These are phyloP conservation scores for Drosophila sp. DNA, from an alignment of 1,140 invertebrate species.

Conservation along the genomic window DNA sequence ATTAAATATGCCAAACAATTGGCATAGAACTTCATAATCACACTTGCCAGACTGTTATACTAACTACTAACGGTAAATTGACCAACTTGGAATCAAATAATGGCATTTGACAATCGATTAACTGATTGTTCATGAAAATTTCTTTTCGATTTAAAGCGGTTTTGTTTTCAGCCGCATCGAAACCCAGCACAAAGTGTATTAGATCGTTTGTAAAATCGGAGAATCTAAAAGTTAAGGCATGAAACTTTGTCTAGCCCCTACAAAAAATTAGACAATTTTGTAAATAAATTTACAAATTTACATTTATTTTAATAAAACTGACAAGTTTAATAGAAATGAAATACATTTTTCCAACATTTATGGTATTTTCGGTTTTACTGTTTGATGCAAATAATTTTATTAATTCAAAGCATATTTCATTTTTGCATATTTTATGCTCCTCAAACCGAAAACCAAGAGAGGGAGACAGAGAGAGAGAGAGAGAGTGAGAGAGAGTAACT, in stretches of 20 bases:
- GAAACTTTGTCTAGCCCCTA: neutral
- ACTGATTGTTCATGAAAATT: too few species aligned
- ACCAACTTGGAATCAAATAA: too few species aligned
- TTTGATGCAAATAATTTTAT: slow-evolving; percentile 11
- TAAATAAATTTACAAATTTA: neutral
- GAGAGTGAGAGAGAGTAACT: neutral
- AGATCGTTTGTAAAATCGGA: too few species aligned
- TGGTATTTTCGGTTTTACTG: slow-evolving; percentile 5
- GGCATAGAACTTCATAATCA: too few species aligned
- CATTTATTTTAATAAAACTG: slow-evolving; percentile 4
- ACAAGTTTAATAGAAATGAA: slow-evolving; percentile 9
- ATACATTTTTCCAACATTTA: slow-evolving; percentile 2
- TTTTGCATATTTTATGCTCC: slow-evolving; percentile 11
- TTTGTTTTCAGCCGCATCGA: too few species aligned
- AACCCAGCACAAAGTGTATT: too few species aligned
- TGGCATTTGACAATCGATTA: too few species aligned
- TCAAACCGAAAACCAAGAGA: neutral
- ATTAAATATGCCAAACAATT: too few species aligned
- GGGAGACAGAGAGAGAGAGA: neutral
- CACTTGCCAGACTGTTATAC: too few species aligned
- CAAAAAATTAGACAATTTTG: neutral
- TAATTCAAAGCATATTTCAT: slow-evolving; percentile 13
- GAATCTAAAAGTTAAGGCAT: neutral
- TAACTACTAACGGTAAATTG: too few species aligned
- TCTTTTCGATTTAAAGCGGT: too few species aligned